A percentile compares a stretch with the other conserved stretches of the same genome.
Conservation (phyloP, 2,888 invertebrate genomes). For the Acanthosepion pharaonis region DNA sequence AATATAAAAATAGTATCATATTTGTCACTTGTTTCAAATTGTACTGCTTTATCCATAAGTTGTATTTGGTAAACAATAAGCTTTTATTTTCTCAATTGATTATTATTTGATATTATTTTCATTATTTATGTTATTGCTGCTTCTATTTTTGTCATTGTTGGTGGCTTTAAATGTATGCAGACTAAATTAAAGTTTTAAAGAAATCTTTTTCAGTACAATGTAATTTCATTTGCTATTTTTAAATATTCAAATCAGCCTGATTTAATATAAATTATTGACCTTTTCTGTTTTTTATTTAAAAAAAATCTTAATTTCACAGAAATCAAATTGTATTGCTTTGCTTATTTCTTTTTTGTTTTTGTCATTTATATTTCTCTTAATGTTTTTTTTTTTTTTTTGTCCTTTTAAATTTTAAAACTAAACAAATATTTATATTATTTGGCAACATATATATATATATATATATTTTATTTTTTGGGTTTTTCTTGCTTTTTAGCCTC, state of each 20-base stretch:
- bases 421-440: background rate
- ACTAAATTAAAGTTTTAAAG: background rate
- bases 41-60: background rate
- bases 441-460: no score
- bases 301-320: background rate
- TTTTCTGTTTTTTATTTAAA: background rate
- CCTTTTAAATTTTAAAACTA: background rate
- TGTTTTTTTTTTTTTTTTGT: background rate
- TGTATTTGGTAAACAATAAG: background rate
- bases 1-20: background rate
- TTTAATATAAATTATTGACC: background rate
- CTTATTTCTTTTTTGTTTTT: background rate
- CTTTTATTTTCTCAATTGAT: no score
- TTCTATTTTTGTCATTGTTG: background rate
- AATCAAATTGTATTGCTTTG: background rate
- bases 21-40: background rate
- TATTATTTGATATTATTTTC: background rate
- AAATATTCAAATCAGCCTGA: background rate
- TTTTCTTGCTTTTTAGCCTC: background rate
- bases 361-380: slow-evolving; percentile 45
- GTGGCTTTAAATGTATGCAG: background rate
- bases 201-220: background rate
- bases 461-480: background rate
- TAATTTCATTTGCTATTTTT: background rate
- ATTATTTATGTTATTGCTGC: background rate